Conservation (phyloP, 2,888 invertebrate genomes). For the Helicoverpa assulta region DNA sequence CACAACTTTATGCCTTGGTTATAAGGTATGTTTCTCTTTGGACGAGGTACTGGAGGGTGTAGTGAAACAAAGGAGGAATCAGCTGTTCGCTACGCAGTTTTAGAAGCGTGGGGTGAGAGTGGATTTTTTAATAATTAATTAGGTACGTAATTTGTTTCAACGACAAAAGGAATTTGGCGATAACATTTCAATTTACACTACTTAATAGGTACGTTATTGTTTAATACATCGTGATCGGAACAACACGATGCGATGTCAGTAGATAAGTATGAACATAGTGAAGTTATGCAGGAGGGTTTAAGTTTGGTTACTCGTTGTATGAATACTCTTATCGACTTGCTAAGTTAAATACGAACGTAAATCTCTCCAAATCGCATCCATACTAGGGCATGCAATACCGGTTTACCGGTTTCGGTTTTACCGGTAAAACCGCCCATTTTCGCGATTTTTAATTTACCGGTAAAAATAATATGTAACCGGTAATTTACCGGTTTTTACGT, state of each 20-base stretch:
- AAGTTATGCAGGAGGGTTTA: not conserved
- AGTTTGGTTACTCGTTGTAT: conserved; percentile 12
- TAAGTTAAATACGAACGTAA: conserved; percentile 42
- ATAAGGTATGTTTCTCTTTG: conserved; percentile 15
- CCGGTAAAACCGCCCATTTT: too few species aligned
- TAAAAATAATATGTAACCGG: too few species aligned
- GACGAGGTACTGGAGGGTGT: conserved; percentile 44
- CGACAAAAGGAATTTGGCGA: conserved; percentile 37
- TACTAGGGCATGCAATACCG: too few species aligned
- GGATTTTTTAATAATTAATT: conserved; percentile 62
- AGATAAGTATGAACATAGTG: not conserved
- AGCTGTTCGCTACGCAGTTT: conserved; percentile 65
- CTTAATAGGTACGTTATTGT: conserved; percentile 37
- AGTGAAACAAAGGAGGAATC: conserved; percentile 63
- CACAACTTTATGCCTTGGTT: not conserved
- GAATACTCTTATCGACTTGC: conserved; percentile 18
- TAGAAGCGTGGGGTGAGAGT: conserved; percentile 52
- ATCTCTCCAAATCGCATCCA: conserved; percentile 38
- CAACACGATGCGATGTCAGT: not conserved
- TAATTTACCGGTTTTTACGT: too few species aligned
- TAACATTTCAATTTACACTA: conserved; percentile 49
- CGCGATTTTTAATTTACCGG: too few species aligned
- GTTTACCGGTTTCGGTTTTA: too few species aligned
- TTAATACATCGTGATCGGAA: too few species aligned
- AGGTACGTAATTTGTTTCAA: conserved; percentile 52